Percentiles rank a stretch among this genome's conserved stretches.
phyloP scores from a whole-genome alignment of 2,888 invertebrate species.

The Rhyacophila evoluta region DNA sequence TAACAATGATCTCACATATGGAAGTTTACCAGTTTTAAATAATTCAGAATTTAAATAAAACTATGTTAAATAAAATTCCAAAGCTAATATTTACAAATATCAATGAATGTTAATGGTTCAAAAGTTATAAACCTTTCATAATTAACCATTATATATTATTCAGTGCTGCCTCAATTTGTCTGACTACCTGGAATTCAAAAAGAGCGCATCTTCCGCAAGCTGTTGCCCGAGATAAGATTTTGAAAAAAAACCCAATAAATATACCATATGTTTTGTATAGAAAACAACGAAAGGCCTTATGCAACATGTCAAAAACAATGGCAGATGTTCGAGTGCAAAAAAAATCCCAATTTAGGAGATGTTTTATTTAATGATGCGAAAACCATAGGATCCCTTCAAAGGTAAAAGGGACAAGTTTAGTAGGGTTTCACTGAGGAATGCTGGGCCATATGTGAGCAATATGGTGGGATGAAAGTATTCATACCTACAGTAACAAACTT shows the following conservation, averaged over 20 bases:
- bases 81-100: too few species aligned
- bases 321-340: conserved; percentile 44
- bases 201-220: neutral
- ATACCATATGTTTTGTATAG: conserved; percentile 25
- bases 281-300: neutral
- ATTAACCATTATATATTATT: too few species aligned
- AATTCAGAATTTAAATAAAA: too few species aligned
- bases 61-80: too few species aligned
- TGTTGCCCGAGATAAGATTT: neutral
- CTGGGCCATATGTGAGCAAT: conserved; percentile 31
- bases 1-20: too few species aligned
- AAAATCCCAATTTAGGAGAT: conserved; percentile 37
- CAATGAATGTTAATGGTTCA: too few species aligned
- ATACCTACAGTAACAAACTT: neutral
- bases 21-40: too few species aligned
- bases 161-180: neutral
- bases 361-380: conserved; percentile 34
- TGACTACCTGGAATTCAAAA: neutral
- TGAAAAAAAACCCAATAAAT: neutral
- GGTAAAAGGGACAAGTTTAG: neutral
- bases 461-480: neutral
- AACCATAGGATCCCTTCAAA: conserved; percentile 24
- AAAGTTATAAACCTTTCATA: too few species aligned
- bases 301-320: conserved; percentile 37
- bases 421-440: conserved; percentile 35